A percentile compares a stretch with the other conserved stretches of the same genome.
Conservation (phyloP, 2,888 invertebrate species). For the Ceramica pisi region DNA sequence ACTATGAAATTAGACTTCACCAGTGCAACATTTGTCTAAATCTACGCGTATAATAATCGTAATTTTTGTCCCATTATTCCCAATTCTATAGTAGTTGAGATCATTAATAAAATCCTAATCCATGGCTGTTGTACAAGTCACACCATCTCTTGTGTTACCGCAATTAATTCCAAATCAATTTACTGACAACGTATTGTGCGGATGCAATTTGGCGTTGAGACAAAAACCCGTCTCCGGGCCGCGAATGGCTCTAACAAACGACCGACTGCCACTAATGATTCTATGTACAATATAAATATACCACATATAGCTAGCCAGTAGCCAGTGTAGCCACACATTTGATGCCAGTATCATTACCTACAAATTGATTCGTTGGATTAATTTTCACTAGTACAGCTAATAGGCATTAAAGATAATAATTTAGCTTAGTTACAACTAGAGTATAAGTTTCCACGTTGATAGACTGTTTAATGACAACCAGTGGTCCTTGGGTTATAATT, state of each 20-base stretch:
- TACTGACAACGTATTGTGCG: conserved; percentile 87
- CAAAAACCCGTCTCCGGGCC: conserved; percentile 88
- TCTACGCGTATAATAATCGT: not conserved
- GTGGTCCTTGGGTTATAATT: conserved; percentile 47
- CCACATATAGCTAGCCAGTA: conserved; percentile 47
- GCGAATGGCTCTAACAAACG: conserved; percentile 89
- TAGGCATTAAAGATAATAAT: conserved; percentile 26
- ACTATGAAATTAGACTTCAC: conserved; percentile 21
- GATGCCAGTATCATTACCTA: conserved; percentile 58
- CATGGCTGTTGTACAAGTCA: conserved; percentile 53
- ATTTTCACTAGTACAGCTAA: conserved; percentile 52
- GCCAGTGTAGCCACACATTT: conserved; percentile 55
- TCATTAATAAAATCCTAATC: conserved; percentile 47
- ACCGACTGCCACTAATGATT: conserved; percentile 89
- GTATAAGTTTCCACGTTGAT: conserved; percentile 7
- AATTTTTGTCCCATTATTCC: conserved; percentile 8
- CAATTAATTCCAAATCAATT: conserved; percentile 89
- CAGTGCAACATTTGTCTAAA: conserved; percentile 14
- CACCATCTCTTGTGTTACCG: conserved; percentile 71
- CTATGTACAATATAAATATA: conserved; percentile 76
- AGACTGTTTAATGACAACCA: conserved; percentile 28
- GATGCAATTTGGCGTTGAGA: conserved; percentile 89
- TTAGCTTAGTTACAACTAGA: conserved; percentile 12
- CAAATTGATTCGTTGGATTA: conserved; percentile 59
- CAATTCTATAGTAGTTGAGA: conserved; percentile 20